Base-by-base conservation (phyloP, 1,140 invertebrate species). In the Papilio glaucus region DNA sequence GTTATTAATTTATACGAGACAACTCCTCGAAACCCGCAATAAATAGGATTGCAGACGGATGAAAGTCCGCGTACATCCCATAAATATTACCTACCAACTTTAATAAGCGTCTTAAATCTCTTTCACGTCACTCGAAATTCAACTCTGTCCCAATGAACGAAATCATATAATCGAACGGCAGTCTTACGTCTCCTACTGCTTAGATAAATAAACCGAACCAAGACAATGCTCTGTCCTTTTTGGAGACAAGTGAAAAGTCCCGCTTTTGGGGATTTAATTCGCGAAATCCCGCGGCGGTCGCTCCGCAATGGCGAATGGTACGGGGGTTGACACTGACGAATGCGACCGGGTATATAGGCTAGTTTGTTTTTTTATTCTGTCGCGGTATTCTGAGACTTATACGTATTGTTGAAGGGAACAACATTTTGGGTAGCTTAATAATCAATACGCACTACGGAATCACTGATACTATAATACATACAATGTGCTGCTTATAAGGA, bases 191-290 rank as follows among this genome's bases (percentile, higher is more conserved):
- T 26, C 18, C 67, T 77, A 71, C 21, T 45, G 45, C 57, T 53
- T 26, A 71, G 62, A 57, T 42, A 75, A 61, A 72, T 70, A 72
- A 45, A 38, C 10, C 41, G 53, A 72, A 76, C 74, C 78, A 84
- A 88, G 83, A 86, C 88, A 90, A 86, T 86, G 81, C 79, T 71
- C 73, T 87, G 82, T 82, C 77, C 84, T 85, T 88, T 87, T 88
- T 86, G 83, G 80, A 80, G 82, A 83, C 82, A 87, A 83, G 85
- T 79, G 77, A 81, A 86, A 85, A 77, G 78, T 81, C 80, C 79
- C 78, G 77, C 84, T 79, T 88, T 87, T 84, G 83, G 86, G 83
- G 79, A 78, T 87, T 89, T 84, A 87, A 89, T 88, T 89, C 79
- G 81, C 77, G 79, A 85, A 84, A 85, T 86, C 76, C 79, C 72